Base-by-base conservation (phyloP, 2,113 vertebrate genomes). In the Pelecanoides urinatrix region DNA sequence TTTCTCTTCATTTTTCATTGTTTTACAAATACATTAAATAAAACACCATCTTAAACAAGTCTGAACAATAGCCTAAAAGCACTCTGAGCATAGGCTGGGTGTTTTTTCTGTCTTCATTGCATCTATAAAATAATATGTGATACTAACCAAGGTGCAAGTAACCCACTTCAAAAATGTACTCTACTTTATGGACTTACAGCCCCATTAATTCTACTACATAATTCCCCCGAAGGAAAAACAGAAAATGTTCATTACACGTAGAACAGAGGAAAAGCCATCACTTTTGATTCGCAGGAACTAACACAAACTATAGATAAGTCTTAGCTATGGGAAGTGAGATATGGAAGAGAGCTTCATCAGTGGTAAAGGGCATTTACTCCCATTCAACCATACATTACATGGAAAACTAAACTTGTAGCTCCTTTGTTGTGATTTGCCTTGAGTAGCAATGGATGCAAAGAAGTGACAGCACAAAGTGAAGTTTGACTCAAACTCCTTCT, bases 131-230 rank as follows among this genome's bases (percentile, higher is more conserved):
- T 85, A 94, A 85, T 75, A 87, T 9, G 66, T 50, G 63, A 29
- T 52, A 68, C 50, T 88, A 85, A 82, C 16, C 58, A 76, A 82
- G 62, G 84, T 94, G 50, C 74, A 90, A 79, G 87, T 30, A 78
- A 63, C 80, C 77, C 70, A 42, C 87, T 75, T 92, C 61, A 88
- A 65, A 95, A 87, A 84, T 79, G 44, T 75, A 25, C 61, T 94
- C 56, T 77, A 42, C 44, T 90, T 92, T 88, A 85, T 85, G 62
- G 53, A 65, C 77, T 91, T 78, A 81, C n/a, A 91, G 84, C 53
- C 27, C 56, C 89, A 78, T 95, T 94, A 95, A 94, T 89, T 95
- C 94, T 72, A 55, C 36, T 22, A 34, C 70, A 72, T 72, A 75
- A 94, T 92, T 92, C 61, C 65, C 65, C 84, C 0, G 2, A 78